Percentiles rank a stretch among this genome's conserved stretches.
Evolutionary conservation across 2,888 invertebrate genomes (phyloP).

Genomic region (Syrphus vitripennis): DNA sequence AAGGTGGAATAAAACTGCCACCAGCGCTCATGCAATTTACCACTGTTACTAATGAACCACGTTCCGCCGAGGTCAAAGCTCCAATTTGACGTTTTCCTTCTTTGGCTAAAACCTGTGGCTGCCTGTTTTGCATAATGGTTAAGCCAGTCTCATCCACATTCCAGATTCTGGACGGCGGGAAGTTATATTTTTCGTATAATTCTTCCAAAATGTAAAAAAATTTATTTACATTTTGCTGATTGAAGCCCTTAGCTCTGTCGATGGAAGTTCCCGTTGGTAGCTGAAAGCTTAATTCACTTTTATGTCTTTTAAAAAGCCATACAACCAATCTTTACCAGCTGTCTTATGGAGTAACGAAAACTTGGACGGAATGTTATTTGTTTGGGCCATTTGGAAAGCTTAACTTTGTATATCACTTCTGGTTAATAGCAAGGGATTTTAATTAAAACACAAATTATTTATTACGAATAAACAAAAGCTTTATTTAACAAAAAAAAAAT

Average conservation of each 20-base stretch:
- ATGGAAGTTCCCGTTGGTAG: neutral
- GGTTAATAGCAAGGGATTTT: no score
- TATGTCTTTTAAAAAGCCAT: neutral
- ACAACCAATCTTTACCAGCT: neutral
- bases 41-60: constrained; percentile 9
- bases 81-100: constrained; percentile 25
- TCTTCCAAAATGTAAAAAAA: neutral
- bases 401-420: neutral
- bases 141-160: constrained; percentile 8
- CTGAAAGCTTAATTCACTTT: neutral
- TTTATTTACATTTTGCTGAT: neutral
- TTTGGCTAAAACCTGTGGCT: neutral
- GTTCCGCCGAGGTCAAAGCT: constrained; percentile 14
- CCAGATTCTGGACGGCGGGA: neutral
- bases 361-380: neutral
- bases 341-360: neutral
- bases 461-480: no score
- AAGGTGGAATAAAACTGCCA: constrained; percentile 22
- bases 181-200: constrained; percentile 3
- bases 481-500: no score
- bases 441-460: no score
- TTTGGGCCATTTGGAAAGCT: neutral
- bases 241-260: neutral
- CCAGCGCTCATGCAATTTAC: constrained; percentile 16
- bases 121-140: neutral